Percentiles rank a stretch among this genome's conserved stretches.
phyloP scores from a whole-genome alignment of 1,140 invertebrate genomes.

The Anoplolepis gracilipes region DNA sequence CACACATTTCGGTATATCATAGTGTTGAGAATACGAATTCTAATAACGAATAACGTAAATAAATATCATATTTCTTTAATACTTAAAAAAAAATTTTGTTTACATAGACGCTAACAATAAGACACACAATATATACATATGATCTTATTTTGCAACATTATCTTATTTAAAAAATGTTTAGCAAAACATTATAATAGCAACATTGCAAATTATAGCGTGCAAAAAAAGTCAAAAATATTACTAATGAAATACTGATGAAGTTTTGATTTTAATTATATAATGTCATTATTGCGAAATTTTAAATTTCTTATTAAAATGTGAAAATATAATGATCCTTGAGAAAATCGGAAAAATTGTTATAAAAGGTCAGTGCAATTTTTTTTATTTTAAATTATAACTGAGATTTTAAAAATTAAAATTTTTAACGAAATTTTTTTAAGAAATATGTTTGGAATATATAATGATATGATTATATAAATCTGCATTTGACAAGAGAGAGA shows the following conservation, averaged over 20 bases:
- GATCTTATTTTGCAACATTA: background rate
- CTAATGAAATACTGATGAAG: background rate
- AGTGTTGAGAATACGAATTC: too few species aligned
- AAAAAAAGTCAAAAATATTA: background rate
- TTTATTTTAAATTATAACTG: background rate
- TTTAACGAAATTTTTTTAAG: background rate
- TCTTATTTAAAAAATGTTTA: background rate
- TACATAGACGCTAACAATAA: background rate
- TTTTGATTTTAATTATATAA: background rate
- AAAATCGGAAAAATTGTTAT: background rate
- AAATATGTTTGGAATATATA: background rate
- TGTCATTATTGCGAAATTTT: background rate
- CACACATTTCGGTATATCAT: background rate
- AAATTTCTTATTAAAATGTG: background rate
- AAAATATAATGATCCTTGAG: background rate
- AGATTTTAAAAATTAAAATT: background rate
- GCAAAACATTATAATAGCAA: background rate
- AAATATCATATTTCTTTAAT: background rate
- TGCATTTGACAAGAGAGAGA: too few species aligned
- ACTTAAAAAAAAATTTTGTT: background rate
- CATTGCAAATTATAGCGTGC: background rate
- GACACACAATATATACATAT: background rate
- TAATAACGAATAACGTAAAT: too few species aligned
- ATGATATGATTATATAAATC: background rate
- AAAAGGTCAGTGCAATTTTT: background rate